Percentiles rank a stretch among this genome's conserved stretches.
phyloP scores from a whole-genome alignment of 2,888 invertebrate genomes.

The Idaea aversata region DNA sequence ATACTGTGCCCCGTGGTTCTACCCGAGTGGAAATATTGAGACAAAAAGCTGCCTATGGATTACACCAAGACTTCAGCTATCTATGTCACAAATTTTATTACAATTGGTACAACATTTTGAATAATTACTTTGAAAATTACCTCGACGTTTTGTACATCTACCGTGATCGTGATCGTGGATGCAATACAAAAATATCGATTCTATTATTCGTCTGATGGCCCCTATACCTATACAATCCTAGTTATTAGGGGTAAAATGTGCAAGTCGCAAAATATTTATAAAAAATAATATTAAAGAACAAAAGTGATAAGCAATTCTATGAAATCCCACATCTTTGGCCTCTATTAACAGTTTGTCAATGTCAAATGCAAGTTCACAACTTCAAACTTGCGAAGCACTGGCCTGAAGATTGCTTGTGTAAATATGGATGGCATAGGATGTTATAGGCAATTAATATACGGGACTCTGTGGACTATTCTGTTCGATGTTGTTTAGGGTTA shows the following conservation, averaged over 20 bases:
- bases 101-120: too few species aligned
- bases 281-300: background rate
- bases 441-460: slow-evolving; percentile 6
- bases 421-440: slow-evolving; percentile 24
- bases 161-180: too few species aligned
- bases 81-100: background rate
- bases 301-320: background rate
- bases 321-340: slow-evolving; percentile 3
- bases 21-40: background rate
- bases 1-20: too few species aligned
- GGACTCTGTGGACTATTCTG: background rate
- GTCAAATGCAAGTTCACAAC: slow-evolving; percentile 36
- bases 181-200: too few species aligned
- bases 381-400: slow-evolving; percentile 17
- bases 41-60: background rate
- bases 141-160: too few species aligned
- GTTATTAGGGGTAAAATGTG: background rate
- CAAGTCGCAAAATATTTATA: background rate
- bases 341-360: slow-evolving; percentile 36
- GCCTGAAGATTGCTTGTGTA: slow-evolving; percentile 26
- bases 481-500: background rate
- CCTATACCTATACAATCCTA: too few species aligned
- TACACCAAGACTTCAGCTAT: background rate
- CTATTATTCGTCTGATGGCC: too few species aligned
- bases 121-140: too few species aligned